phyloP scores from a whole-genome alignment of 2,888 invertebrate species.

The Cheilosia vernalis region DNA sequence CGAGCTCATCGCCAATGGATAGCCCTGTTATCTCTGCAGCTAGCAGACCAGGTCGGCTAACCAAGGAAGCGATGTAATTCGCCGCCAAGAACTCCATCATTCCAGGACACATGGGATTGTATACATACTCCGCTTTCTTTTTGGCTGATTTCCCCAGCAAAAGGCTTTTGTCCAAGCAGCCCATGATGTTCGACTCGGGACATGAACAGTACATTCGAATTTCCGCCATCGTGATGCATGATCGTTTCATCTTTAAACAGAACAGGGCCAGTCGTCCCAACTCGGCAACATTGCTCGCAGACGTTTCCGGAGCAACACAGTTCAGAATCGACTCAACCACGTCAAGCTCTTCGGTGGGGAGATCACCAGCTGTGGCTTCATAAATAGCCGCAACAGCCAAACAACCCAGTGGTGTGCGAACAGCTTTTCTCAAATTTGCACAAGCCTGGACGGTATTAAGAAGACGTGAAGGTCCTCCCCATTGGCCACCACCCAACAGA shows the following conservation, averaged over 20 bases:
- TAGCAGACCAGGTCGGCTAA: slow-evolving; percentile 84
- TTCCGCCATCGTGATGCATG: slow-evolving; percentile 84
- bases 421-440: slow-evolving; percentile 82
- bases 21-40: slow-evolving; percentile 83
- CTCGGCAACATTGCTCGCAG: slow-evolving; percentile 82
- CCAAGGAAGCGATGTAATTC: slow-evolving; percentile 85
- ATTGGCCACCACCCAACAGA: slow-evolving; percentile 84
- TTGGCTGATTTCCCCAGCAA: slow-evolving; percentile 83
- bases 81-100: slow-evolving; percentile 85
- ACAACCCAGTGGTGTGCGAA: slow-evolving; percentile 85
- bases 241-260: slow-evolving; percentile 84
- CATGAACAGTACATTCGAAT: slow-evolving; percentile 83
- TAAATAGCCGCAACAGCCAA: slow-evolving; percentile 84
- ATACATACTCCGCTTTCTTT: slow-evolving; percentile 82
- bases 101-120: slow-evolving; percentile 84
- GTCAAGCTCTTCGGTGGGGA: slow-evolving; percentile 81
- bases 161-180: slow-evolving; percentile 83
- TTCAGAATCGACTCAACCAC: slow-evolving; percentile 82
- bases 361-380: slow-evolving; percentile 83
- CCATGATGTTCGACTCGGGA: slow-evolving; percentile 82
- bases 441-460: slow-evolving; percentile 83
- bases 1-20: slow-evolving; percentile 82
- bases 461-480: slow-evolving; percentile 83
- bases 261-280: slow-evolving; percentile 84
- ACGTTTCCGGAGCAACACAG: slow-evolving; percentile 80